Conservation (phyloP, 2,113 vertebrate genomes). For the Entomyzon cyanotis region DNA sequence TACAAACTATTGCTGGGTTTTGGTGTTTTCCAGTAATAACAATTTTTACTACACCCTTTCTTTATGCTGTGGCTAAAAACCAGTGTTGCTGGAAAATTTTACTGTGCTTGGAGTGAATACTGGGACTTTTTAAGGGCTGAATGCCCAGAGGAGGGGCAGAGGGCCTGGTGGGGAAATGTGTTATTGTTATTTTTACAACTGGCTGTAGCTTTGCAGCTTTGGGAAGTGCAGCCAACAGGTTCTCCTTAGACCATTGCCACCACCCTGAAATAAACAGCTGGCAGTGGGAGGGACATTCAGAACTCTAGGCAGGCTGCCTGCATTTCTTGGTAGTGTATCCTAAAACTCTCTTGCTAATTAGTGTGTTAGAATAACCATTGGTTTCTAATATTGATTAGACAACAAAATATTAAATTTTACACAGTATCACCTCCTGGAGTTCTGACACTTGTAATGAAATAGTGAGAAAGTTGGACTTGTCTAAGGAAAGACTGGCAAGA, state of each 20-base stretch:
- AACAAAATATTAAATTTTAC: background rate
- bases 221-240: background rate
- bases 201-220: background rate
- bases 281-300: no score
- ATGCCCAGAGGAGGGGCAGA: background rate
- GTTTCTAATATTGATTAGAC: background rate
- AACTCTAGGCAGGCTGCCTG: background rate
- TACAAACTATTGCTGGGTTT: rapidly evolving
- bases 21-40: rapidly evolving
- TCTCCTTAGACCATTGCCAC: background rate
- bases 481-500: background rate
- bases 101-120: background rate
- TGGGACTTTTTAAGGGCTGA: background rate
- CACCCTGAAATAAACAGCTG: background rate
- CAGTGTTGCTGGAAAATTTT: rapidly evolving
- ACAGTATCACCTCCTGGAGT: background rate
- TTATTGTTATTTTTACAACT: background rate
- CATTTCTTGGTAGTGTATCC: background rate
- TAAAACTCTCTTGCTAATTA: background rate
- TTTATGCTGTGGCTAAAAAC: rapidly evolving
- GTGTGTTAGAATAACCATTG: background rate
- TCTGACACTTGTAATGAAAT: background rate
- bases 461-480: rapidly evolving
- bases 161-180: background rate
- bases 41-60: rapidly evolving